Evolutionary conservation across 2,797 vertebrate genomes (phyloP), one percentile per base, ranked within the genome.

Genomic region (Tangara arthus): DNA sequence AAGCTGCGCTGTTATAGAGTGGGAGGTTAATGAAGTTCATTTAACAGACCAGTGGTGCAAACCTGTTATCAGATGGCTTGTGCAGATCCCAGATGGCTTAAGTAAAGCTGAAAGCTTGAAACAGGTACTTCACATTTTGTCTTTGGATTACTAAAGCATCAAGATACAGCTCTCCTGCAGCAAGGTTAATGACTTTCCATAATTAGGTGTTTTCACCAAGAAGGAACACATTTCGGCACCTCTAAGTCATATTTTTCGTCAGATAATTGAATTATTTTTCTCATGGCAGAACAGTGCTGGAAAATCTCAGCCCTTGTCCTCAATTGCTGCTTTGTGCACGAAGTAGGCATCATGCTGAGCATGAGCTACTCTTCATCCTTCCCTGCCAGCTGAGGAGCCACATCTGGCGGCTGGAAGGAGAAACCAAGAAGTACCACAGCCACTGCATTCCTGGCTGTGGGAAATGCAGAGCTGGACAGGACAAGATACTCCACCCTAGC

Each of bases 31-130:
- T 93, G 90, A 95, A 95, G 70, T 92, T 96, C 81, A 93, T 96
- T 97, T 96, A 94, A 95, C 95, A 94, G 92, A 95, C 68, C 96
- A 95, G 44, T 93, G 93, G 83, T 90, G 93, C 90, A 95, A 86
- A 89, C 86, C 86, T 66, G 34, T 66, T 87, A 82, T 94, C 94
- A 93, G 83, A 94, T 87, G 92, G 80, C 70, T 95, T 92, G 41
- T 76, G 75, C 56, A 89, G 81, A 76, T 82, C 94, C 90, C 93
- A 95, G 81, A 77, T 85, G 96, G 81, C 56, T 84, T 68, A 76
- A 82, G 41, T 19, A 86, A 84, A 84, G 63, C 71, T 91, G 69
- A 73, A 63, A 95, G 68, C 82, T 88, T 65, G 44, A 35, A 93
- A 90, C 37, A 91, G 85, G 85, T 94, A 83, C 82, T 71, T 93